A percentile compares a stretch with the other conserved stretches of the same genome.
Conservation (phyloP, 2,888 invertebrate species). For the Oxycera nigricornis region DNA sequence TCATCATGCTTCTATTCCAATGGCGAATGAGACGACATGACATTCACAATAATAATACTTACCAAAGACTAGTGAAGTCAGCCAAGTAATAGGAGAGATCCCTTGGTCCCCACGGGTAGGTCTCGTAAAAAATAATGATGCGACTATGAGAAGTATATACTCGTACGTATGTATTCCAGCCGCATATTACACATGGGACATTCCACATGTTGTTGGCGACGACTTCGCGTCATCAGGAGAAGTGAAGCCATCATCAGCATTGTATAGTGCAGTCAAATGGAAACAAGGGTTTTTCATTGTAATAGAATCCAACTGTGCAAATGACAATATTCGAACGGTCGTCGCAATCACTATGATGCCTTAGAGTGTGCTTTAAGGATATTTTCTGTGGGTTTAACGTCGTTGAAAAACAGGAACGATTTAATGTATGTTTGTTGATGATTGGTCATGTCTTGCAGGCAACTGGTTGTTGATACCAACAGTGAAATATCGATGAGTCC, state of each 20-base stretch:
- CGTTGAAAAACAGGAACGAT: too few species aligned
- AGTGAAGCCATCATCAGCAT: constrained; percentile 27
- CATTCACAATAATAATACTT: too few species aligned
- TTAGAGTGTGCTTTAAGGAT: constrained; percentile 27
- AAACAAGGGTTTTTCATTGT: constrained; percentile 38
- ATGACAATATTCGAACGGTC: constrained; percentile 33
- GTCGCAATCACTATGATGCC: constrained; percentile 1
- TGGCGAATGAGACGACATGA: too few species aligned
- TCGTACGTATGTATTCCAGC: too few species aligned
- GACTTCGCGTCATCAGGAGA: constrained; percentile 6
- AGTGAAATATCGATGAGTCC: too few species aligned
- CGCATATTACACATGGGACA: constrained; percentile 15
- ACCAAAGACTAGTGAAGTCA: background rate
- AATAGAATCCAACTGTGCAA: constrained; percentile 40
- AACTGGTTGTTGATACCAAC: too few species aligned
- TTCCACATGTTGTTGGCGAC: constrained; percentile 24
- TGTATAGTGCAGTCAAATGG: constrained; percentile 36
- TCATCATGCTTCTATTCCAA: background rate
- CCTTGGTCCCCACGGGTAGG: constrained; percentile 15
- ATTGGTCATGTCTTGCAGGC: too few species aligned
- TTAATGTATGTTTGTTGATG: too few species aligned
- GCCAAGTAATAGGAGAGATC: background rate
- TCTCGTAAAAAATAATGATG: constrained; percentile 38
- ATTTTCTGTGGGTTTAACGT: too few species aligned
- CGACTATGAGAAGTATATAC: too few species aligned